Base-by-base conservation (phyloP, 2,113 vertebrate species). In the Anguilla japonica region DNA sequence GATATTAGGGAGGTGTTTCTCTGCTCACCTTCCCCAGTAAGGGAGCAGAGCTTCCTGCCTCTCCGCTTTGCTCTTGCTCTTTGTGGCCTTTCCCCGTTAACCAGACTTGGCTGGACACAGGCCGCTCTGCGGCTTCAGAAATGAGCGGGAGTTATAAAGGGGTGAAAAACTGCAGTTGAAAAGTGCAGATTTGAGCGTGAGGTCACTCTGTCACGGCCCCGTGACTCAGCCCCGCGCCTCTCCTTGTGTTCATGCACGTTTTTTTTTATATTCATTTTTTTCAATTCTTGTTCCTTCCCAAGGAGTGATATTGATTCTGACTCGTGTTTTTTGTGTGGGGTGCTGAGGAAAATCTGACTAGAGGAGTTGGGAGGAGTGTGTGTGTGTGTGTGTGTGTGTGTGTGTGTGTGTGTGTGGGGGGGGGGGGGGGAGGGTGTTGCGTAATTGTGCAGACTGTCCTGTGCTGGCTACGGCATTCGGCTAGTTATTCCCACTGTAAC, bases 321-420 rank as follows among this genome's bases (percentile, higher is more conserved):
- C 87, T 39, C 84, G 84, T 84, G 85, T 87, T 90, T 71, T 89
- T 91, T 87, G 87, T 87, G 82, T 41, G 18, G 41, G 75, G 86
- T 63, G n/a, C 83, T 85, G 81, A 84, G 88, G 89, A 91, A 88
- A 88, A 71, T 88, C 20, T 89, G 88, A 89, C 56, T 82, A 75
- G 63, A 40, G 87, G 34, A 85, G n/a, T 15, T 50, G 50, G 85
- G 40, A 29, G 60, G 78, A 16, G 20, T 39, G 6, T 75, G 16
- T 75, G 6, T 75, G 20, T 75, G 20, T 8, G 67, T 8, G 20
- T 7, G 67, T 20, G 15, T n/a, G 20, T 39, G 6, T 75, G 16
- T 75, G 6, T 75, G 20, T 75, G 20, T 8, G 67, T 8, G 20
- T 7, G 67, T 20, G 15, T 13, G 71, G 26, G 29, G 56, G 63